Conservation (phyloP, 2,888 invertebrate genomes). For the Chrysina gloriosa region DNA sequence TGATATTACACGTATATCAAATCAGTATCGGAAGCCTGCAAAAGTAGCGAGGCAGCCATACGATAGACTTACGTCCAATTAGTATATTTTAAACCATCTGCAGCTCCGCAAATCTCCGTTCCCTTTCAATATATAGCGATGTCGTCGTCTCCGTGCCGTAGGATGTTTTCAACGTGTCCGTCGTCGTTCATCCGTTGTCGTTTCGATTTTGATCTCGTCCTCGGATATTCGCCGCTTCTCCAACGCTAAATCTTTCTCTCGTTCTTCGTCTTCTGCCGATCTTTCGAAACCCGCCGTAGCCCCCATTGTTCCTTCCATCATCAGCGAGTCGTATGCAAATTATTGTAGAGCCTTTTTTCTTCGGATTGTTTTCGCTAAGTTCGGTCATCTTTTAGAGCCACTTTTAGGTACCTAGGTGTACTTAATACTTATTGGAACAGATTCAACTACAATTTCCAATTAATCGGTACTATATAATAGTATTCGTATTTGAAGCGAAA, state of each 20-base stretch:
- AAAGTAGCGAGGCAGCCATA: constrained; percentile 60
- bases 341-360: constrained; percentile 25
- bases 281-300: background rate
- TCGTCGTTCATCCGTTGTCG: constrained; percentile 54
- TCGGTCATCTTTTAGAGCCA: constrained; percentile 2
- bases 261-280: background rate
- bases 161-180: constrained; percentile 46
- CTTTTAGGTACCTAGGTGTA: no score
- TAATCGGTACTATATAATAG: no score
- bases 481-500: no score
- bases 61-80: constrained; percentile 64
- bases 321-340: constrained; percentile 51
- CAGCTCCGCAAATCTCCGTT: constrained; percentile 58
- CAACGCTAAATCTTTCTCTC: background rate
- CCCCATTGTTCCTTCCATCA: constrained; percentile 52
- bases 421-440: no score
- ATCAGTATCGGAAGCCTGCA: constrained; percentile 60
- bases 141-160: constrained; percentile 45
- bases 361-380: background rate
- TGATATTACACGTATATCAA: constrained; percentile 50
- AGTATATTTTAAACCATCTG: constrained; percentile 64
- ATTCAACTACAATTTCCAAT: no score
- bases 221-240: constrained; percentile 1
- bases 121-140: constrained; percentile 38
- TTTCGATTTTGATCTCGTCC: constrained; percentile 62